phyloP scores from a whole-genome alignment of 2,888 invertebrate genomes.

The Tiphia femorata region DNA sequence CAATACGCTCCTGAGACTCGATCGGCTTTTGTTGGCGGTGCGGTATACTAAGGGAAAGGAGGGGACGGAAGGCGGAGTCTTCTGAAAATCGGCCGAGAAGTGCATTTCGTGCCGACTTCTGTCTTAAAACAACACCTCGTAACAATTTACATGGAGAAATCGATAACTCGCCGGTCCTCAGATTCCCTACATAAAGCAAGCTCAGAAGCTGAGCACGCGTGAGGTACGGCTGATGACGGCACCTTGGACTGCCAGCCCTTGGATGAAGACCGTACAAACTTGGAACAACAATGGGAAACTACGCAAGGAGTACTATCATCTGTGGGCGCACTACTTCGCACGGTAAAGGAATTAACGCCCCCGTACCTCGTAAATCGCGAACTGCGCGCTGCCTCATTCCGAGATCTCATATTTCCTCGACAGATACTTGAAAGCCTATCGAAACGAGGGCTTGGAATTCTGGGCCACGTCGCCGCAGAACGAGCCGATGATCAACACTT shows the following conservation, averaged over 20 bases:
- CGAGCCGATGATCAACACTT: slow-evolving; percentile 81
- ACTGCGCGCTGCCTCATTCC: too few relatives aligned
- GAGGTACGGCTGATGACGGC: slow-evolving; percentile 70
- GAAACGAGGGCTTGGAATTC: slow-evolving; percentile 75
- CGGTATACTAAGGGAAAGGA: too few relatives aligned
- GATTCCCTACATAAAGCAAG: not conserved
- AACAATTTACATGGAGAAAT: too few relatives aligned
- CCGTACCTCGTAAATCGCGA: too few relatives aligned
- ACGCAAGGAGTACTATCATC: slow-evolving; percentile 75
- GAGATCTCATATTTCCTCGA: too few relatives aligned
- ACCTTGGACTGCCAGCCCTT: slow-evolving; percentile 78
- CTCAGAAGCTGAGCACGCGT: not conserved
- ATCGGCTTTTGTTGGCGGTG: too few relatives aligned
- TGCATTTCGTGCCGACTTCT: too few relatives aligned
- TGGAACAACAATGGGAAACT: not conserved
- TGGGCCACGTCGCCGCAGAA: slow-evolving; percentile 93
- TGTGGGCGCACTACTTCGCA: slow-evolving; percentile 80
- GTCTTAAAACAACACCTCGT: too few relatives aligned
- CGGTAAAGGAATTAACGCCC: too few relatives aligned
- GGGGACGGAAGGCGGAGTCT: too few relatives aligned
- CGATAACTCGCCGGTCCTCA: not conserved
- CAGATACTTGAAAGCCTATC: slow-evolving; percentile 77
- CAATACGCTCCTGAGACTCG: too few relatives aligned
- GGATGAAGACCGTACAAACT: slow-evolving; percentile 74
- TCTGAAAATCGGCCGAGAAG: too few relatives aligned